These are phyloP conservation scores for Rhagonycha lutea DNA, from an alignment of 2,888 invertebrate genomes.

Conservation along the genomic window DNA sequence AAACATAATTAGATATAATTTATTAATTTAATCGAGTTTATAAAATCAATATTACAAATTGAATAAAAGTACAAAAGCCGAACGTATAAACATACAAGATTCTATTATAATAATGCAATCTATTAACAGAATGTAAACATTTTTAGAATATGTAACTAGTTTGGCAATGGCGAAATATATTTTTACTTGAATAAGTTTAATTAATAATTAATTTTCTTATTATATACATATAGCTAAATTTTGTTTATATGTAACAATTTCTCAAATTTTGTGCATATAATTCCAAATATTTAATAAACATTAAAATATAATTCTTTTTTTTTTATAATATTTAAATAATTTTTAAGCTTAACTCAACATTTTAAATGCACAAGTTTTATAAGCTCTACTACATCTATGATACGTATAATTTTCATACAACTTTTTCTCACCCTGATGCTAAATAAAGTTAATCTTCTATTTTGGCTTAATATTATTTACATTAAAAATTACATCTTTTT, in stretches of 20 bases:
- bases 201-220: conserved; percentile 2
- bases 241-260: conserved; percentile 18
- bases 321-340: conserved; percentile 16
- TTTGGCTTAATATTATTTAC: conserved; percentile 27
- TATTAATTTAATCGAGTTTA: conserved; percentile 18
- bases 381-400: conserved; percentile 25
- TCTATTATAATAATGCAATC: conserved; percentile 8
- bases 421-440: conserved; percentile 14
- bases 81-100: conserved; percentile 21
- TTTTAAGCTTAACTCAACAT: conserved; percentile 25
- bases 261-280: conserved; percentile 1
- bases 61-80: conserved; percentile 26
- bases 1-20: neutral
- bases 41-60: conserved; percentile 26
- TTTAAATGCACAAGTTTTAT: conserved; percentile 25
- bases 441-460: conserved; percentile 19
- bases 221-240: conserved; percentile 26
- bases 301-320: conserved; percentile 10
- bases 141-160: conserved; percentile 22
- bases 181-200: conserved; percentile 3
- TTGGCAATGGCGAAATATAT: conserved; percentile 28
- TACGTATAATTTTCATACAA: conserved; percentile 27
- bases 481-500: conserved; percentile 6
- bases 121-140: conserved; percentile 22
- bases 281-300: conserved; percentile 20